These are phyloP conservation scores for Oplegnathus fasciatus DNA, from an alignment of 2,113 vertebrate species.

Conservation along the genomic window DNA sequence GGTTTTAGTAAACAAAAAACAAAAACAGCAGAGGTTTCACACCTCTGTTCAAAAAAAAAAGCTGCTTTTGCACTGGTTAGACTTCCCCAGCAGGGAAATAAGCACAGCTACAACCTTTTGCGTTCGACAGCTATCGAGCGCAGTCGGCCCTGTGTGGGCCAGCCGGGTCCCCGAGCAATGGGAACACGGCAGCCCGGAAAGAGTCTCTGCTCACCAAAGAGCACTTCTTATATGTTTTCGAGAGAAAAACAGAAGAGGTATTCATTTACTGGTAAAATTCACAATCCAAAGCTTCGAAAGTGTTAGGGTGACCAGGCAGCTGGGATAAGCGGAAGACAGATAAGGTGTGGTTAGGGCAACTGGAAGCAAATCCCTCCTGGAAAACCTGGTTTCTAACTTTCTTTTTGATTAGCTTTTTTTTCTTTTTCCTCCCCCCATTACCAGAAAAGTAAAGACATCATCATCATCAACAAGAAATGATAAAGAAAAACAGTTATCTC, in stretches of 20 bases:
- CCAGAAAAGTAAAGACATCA: conserved; percentile 66
- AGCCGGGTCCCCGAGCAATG: conserved; percentile 39
- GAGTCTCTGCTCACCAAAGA: conserved; percentile 80
- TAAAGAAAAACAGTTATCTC: conserved; percentile 67
- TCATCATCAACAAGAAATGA: conserved; percentile 56
- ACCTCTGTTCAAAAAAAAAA: conserved; percentile 79
- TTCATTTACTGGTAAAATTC: conserved; percentile 83
- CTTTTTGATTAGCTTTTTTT: conserved; percentile 62
- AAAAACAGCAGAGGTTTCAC: conserved; percentile 81
- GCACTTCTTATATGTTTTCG: conserved; percentile 78
- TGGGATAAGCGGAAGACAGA: conserved; percentile 84
- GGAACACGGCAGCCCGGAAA: conserved; percentile 51
- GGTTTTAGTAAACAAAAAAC: conserved; percentile 84
- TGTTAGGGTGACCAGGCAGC: conserved; percentile 77
- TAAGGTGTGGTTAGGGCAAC: conserved; percentile 67
- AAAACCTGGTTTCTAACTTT: conserved; percentile 79
- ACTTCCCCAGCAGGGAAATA: conserved; percentile 75
- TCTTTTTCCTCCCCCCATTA: conserved; percentile 14
- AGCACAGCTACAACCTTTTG: conserved; percentile 78
- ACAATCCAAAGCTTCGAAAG: conserved; percentile 80
- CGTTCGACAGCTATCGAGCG: conserved; percentile 44
- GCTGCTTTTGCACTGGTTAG: conserved; percentile 86
- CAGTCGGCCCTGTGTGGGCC: conserved; percentile 58
- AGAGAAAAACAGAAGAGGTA: conserved; percentile 82
- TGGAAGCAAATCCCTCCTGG: conserved; percentile 81